Conservation (phyloP, 1,140 invertebrate genomes). For the Sipha flava region DNA sequence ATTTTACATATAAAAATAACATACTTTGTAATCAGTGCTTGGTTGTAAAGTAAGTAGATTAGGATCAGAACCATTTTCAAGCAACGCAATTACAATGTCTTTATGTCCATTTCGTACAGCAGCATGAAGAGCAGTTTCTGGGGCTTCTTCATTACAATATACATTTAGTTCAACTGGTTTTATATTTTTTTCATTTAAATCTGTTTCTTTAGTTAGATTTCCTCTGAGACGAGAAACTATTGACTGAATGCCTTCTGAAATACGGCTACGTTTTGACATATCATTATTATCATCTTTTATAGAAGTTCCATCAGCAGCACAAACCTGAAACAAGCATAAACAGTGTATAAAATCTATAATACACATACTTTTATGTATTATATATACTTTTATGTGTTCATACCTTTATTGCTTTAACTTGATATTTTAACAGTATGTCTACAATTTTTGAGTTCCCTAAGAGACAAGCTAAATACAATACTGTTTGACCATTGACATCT, state of each 20-base stretch:
- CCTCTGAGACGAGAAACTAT: constrained; percentile 71
- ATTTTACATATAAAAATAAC: not conserved
- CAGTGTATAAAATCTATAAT: not conserved
- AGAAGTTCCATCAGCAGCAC: not conserved
- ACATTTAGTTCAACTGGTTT: constrained; percentile 65
- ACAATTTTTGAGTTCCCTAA: constrained; percentile 74
- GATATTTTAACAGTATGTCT: constrained; percentile 66
- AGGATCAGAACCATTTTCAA: constrained; percentile 64
- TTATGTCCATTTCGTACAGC: constrained; percentile 68
- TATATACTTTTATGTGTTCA: not conserved
- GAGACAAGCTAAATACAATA: constrained; percentile 78
- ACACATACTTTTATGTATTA: not conserved
- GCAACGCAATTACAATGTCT: constrained; percentile 61
- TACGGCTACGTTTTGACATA: constrained; percentile 56
- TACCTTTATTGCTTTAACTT: constrained; percentile 54
- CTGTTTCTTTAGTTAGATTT: constrained; percentile 38
- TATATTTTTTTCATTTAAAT: constrained; percentile 50
- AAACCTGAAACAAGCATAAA: not conserved
- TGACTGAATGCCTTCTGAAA: constrained; percentile 78
- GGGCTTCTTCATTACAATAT: constrained; percentile 63
- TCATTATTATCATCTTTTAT: not conserved
- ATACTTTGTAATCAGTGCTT: constrained; percentile 26
- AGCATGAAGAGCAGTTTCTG: constrained; percentile 67
- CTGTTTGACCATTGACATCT: constrained; percentile 81
- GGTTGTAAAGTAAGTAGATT: constrained; percentile 47